Conservation (phyloP, 2,113 vertebrate species). For the Merops nubicus region DNA sequence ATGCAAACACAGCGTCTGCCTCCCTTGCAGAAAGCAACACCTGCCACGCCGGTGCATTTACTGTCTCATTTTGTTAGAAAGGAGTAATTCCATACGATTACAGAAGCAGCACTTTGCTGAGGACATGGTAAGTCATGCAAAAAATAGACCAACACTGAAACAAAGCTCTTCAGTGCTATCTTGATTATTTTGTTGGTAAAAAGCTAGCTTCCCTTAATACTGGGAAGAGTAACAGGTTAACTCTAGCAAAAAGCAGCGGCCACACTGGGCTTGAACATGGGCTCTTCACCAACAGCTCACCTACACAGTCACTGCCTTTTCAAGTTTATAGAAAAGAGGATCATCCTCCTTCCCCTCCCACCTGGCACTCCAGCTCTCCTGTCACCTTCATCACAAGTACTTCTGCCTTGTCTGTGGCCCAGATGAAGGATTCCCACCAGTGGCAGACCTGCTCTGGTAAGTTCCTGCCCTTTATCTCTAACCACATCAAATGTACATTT, state of each 20-base stretch:
- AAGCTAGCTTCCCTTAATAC: not conserved
- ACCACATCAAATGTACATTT: not conserved
- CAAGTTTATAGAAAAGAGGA: not conserved
- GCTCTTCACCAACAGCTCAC: not conserved
- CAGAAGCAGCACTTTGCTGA: not conserved
- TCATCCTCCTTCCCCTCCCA: not conserved
- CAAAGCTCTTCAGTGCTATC: not conserved
- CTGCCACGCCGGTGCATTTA: not conserved
- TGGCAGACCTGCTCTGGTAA: not conserved
- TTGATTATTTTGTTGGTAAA: not conserved
- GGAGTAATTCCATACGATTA: not conserved
- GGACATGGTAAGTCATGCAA: not conserved
- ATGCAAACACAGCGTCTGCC: not conserved
- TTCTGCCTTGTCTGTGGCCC: not conserved
- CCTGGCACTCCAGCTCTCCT: not conserved
- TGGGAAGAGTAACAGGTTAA: not conserved
- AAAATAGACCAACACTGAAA: not conserved
- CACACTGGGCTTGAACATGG: not conserved
- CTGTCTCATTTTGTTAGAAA: not conserved
- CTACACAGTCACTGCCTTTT: not conserved
- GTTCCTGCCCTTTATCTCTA: not conserved
- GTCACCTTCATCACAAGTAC: not conserved
- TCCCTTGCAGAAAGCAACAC: not conserved
- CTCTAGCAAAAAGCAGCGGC: not conserved
- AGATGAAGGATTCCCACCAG: not conserved